Conservation (phyloP, 1,140 invertebrate genomes). For the Orius insidiosus region DNA sequence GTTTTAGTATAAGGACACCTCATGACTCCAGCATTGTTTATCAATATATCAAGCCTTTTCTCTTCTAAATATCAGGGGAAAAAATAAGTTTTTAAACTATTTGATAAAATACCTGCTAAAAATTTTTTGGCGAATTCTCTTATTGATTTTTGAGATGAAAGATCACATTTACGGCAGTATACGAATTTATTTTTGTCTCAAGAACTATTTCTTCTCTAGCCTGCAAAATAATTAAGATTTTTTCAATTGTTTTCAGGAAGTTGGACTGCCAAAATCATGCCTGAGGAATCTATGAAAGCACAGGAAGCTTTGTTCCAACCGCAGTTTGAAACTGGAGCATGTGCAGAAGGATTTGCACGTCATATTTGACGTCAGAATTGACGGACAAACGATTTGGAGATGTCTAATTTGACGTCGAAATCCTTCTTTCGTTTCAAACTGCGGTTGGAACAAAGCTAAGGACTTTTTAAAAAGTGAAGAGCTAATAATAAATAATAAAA, state of each 20-base stretch:
- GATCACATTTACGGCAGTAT: slow-evolving; percentile 65
- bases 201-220: slow-evolving; percentile 58
- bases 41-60: slow-evolving; percentile 52
- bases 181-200: slow-evolving; percentile 59
- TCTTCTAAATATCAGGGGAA: slow-evolving; percentile 35
- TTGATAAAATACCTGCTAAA: slow-evolving; percentile 18
- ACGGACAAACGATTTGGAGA: too few species aligned
- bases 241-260: neutral
- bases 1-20: slow-evolving; percentile 50
- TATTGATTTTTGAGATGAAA: slow-evolving; percentile 61
- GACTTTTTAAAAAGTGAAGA: too few species aligned
- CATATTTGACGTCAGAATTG: too few species aligned
- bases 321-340: too few species aligned
- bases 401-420: too few species aligned
- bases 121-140: slow-evolving; percentile 45
- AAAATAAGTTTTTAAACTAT: neutral
- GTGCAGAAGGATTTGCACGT: too few species aligned
- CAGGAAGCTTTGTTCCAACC: too few species aligned
- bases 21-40: slow-evolving; percentile 86
- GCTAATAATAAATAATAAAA: too few species aligned
- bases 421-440: too few species aligned
- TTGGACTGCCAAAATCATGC: neutral
- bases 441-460: too few species aligned
- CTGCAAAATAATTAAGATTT: slow-evolving; percentile 24
- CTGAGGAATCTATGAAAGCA: too few species aligned